Evolutionary conservation across 1,140 invertebrate genomes (phyloP).

Genomic region (Scaptomyza montana): DNA sequence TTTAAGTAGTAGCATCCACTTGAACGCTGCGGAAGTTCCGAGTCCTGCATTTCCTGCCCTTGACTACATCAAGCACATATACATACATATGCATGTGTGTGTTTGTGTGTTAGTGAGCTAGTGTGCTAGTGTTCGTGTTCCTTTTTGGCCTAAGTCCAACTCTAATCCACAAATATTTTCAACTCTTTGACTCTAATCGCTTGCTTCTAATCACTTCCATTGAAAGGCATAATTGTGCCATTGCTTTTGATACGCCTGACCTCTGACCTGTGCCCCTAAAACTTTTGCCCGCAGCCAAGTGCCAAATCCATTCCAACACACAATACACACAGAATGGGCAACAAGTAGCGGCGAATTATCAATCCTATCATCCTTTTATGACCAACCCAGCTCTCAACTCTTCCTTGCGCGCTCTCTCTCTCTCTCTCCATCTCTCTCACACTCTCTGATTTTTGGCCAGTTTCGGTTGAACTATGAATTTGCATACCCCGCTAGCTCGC

Average conservation of each 20-base stretch:
- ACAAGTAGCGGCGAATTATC: conserved; percentile 80
- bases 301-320: conserved; percentile 56
- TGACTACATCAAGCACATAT: conserved; percentile 1
- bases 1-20: conserved; percentile 63
- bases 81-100: not conserved
- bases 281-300: conserved; percentile 66
- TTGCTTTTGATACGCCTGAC: conserved; percentile 56
- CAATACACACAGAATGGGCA: conserved; percentile 68
- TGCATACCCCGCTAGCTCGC: conserved; percentile 8
- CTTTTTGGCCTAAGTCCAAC: conserved; percentile 23
- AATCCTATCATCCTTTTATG: conserved; percentile 81
- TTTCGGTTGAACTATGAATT: conserved; percentile 23
- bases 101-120: not conserved
- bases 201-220: conserved; percentile 67
- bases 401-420: conserved; percentile 20
- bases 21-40: conserved; percentile 53
- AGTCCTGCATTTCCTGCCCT: conserved; percentile 59
- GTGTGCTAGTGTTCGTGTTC: conserved; percentile 6
- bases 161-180: conserved; percentile 74
- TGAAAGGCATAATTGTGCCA: conserved; percentile 73
- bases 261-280: conserved; percentile 25
- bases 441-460: not conserved
- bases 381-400: not conserved
- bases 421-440: not conserved
- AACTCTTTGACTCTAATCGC: conserved; percentile 66